phyloP scores from a whole-genome alignment of 2,797 vertebrate genomes.

The Tadarida brasiliensis region DNA sequence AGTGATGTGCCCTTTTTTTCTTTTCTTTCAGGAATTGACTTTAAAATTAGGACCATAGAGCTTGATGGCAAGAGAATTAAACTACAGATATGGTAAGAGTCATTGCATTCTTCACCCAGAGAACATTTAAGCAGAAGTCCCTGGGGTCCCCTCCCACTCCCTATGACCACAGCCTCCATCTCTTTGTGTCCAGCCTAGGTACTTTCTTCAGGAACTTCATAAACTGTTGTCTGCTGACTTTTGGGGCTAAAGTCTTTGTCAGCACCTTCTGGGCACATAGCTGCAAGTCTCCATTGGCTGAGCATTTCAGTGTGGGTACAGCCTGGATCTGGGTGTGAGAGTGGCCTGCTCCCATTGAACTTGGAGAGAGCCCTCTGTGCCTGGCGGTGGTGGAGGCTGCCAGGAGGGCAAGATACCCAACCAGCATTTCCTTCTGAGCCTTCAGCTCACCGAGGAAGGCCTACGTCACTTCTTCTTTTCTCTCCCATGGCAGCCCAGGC shows the following conservation, averaged over 20 bases:
- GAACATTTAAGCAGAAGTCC: not conserved
- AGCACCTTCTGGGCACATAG: not conserved
- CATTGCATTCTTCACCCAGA: rapidly evolving
- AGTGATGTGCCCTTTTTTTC: not conserved
- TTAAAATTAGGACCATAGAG: conserved; percentile 99
- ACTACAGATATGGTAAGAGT: conserved; percentile 96
- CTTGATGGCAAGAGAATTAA: conserved; percentile 99
- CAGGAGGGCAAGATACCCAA: rapidly evolving
- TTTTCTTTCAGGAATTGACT: conserved; percentile 94
- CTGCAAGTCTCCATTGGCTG: not conserved
- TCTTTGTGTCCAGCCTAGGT: not conserved
- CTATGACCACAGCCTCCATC: not conserved
- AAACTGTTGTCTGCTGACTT: not conserved
- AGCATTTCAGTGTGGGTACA: rapidly evolving
- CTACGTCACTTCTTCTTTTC: conserved; percentile 51
- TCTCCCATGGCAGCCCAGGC: not conserved
- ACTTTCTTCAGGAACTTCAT: conserved; percentile 5
- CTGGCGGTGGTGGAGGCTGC: not conserved
- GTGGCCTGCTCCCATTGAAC: not conserved
- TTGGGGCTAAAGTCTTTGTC: not conserved
- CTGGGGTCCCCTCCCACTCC: not conserved
- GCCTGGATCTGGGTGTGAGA: not conserved
- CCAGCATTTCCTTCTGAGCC: not conserved
- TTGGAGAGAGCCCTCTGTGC: not conserved
- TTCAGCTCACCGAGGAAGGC: not conserved